Conservation (phyloP, 2,113 vertebrate species). For the Stomatorhinus ivindoensis region DNA sequence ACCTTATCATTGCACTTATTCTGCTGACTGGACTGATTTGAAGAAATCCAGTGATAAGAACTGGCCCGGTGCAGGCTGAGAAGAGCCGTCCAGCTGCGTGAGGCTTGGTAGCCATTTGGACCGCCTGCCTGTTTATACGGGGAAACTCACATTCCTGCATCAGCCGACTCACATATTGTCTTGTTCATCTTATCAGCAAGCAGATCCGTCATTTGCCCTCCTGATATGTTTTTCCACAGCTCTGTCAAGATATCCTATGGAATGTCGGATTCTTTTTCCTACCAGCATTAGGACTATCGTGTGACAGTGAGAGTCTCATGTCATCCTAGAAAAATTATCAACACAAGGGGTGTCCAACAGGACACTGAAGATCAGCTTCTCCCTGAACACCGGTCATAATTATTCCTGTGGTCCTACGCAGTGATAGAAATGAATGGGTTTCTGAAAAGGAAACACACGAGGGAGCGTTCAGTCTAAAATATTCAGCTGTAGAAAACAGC, state of each 20-base stretch:
- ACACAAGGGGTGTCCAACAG: background rate
- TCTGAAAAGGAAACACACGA: background rate
- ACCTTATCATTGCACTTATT: background rate
- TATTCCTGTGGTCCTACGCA: background rate
- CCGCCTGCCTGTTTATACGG: conserved; percentile 6
- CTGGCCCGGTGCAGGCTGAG: background rate
- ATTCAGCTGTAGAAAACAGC: background rate
- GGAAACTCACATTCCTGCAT: conserved; percentile 15
- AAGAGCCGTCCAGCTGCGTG: background rate
- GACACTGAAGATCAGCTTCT: background rate
- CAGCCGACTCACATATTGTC: background rate
- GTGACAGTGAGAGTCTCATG: background rate
- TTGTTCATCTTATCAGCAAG: background rate
- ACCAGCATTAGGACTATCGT: background rate
- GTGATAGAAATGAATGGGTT: background rate
- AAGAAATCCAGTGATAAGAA: background rate
- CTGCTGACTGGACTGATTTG: background rate
- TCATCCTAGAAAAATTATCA: background rate
- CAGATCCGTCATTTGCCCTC: background rate
- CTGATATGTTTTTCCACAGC: background rate
- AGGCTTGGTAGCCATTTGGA: background rate
- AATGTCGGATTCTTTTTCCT: background rate
- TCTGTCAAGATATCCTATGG: background rate
- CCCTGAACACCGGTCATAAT: background rate
- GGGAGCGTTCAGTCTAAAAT: background rate